These are phyloP conservation scores for Mareca penelope DNA, from an alignment of 2,797 vertebrate species.

Conservation along the genomic window DNA sequence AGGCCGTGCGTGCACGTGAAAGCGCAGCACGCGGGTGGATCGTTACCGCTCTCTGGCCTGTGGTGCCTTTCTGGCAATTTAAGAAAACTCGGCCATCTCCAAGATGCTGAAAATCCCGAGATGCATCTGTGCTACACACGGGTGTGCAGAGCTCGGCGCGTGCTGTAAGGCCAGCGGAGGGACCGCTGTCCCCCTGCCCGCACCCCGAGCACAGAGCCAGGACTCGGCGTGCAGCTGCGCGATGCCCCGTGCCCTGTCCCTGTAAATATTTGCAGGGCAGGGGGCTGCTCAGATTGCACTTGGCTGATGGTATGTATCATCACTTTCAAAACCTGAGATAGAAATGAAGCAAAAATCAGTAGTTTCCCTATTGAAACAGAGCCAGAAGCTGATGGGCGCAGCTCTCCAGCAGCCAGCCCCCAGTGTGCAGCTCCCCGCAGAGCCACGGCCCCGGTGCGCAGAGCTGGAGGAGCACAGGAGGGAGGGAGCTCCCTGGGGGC, in stretches of 20 bases:
- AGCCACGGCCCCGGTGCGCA: fast-evolving
- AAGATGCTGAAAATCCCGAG: fast-evolving
- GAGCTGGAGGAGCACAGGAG: not conserved
- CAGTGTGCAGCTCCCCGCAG: fast-evolving
- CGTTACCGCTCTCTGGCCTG: fast-evolving
- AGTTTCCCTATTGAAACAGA: too few species aligned
- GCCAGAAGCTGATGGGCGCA: not conserved
- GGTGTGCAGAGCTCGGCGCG: not conserved
- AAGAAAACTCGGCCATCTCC: fast-evolving
- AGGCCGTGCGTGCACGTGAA: not conserved
- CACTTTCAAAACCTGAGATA: not conserved
- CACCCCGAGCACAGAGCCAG: not conserved
- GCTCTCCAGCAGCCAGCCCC: not conserved
- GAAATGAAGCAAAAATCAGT: fast-evolving
- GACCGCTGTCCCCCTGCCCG: too few species aligned
- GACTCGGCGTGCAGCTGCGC: fast-evolving
- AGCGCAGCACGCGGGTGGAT: fast-evolving
- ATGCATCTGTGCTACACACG: not conserved
- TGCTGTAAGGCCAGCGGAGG: not conserved
- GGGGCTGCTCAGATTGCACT: not conserved
- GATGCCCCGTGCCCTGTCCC: fast-evolving
- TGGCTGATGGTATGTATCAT: fast-evolving
- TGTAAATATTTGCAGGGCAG: not conserved
- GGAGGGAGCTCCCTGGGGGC: too few species aligned
- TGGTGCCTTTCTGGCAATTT: fast-evolving